These are phyloP conservation scores for Batillaria attramentaria DNA, from an alignment of 1,140 invertebrate genomes.

Conservation along the genomic window DNA sequence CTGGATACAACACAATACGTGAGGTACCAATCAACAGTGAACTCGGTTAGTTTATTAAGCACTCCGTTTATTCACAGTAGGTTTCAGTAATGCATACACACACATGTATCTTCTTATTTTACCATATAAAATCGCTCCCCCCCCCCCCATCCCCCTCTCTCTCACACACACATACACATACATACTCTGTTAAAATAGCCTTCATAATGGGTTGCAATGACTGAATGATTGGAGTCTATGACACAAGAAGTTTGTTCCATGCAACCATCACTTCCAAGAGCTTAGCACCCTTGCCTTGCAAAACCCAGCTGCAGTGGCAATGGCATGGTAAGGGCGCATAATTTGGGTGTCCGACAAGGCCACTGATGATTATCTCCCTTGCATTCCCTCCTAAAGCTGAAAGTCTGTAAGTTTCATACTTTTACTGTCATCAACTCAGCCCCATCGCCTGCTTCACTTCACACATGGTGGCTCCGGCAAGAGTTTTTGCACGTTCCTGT, in stretches of 20 bases:
- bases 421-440: slow-evolving; percentile 51
- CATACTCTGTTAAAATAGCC: no score
- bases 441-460: slow-evolving; percentile 77
- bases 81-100: no score
- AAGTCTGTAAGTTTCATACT: background rate
- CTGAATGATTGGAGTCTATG: no score
- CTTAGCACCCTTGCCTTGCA: background rate
- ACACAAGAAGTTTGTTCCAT: background rate
- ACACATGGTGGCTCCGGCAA: slow-evolving; percentile 80
- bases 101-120: no score
- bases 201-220: no score
- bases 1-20: no score
- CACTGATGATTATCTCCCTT: background rate
- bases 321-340: background rate
- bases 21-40: no score
- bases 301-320: background rate
- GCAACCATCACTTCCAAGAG: background rate
- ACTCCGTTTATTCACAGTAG: no score
- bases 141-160: no score
- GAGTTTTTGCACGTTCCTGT: slow-evolving; percentile 78
- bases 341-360: background rate
- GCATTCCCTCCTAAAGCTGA: background rate
- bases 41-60: no score
- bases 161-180: no score
- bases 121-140: no score